These are phyloP conservation scores for Suricata suricatta DNA, from an alignment of 2,113 vertebrate species.

Conservation along the genomic window DNA sequence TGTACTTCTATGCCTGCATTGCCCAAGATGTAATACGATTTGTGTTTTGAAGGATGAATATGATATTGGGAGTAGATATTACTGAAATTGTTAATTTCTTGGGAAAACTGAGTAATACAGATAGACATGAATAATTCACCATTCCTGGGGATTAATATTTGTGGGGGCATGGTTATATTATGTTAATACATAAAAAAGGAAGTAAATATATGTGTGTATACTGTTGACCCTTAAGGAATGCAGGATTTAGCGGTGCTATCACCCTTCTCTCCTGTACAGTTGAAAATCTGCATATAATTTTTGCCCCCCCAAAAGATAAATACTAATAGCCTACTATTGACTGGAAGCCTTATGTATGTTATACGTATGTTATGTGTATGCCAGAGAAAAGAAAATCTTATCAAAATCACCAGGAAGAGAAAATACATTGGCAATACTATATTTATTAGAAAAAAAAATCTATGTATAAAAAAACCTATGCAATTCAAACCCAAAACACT, in stretches of 20 bases:
- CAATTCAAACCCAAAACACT: neutral
- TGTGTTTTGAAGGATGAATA: neutral
- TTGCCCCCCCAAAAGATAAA: neutral
- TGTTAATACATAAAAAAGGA: neutral
- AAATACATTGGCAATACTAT: neutral
- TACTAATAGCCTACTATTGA: neutral
- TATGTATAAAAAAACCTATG: neutral
- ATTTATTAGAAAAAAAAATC: neutral
- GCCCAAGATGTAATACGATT: neutral
- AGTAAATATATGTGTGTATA: neutral
- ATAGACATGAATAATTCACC: neutral
- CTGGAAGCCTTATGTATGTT: neutral
- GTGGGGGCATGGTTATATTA: neutral
- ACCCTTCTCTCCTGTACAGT: neutral
- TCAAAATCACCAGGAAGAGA: neutral
- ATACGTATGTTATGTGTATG: neutral
- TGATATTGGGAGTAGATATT: conserved; percentile 1
- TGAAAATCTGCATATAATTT: neutral
- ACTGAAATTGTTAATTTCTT: neutral
- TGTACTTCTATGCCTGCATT: neutral
- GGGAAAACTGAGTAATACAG: neutral
- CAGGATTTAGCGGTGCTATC: neutral
- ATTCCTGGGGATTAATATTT: neutral
- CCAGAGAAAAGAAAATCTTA: neutral
- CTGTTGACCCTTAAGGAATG: neutral